Base-by-base conservation (phyloP, 2,797 vertebrate species). In the Megaceryle alcyon region DNA sequence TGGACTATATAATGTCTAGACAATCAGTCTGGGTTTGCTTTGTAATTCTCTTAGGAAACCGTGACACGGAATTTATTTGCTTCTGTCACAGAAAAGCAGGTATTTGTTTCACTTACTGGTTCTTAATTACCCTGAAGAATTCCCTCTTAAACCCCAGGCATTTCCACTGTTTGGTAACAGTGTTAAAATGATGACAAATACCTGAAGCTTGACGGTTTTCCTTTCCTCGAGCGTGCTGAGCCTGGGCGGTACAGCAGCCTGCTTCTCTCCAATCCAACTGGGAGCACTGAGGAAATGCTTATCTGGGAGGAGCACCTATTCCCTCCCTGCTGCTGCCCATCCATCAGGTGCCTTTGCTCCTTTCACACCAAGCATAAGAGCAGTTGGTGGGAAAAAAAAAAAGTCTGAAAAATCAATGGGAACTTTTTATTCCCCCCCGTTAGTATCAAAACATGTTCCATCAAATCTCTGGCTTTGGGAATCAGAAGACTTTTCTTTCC, bases 1-100 rank as follows among this genome's bases (percentile, higher is more conserved):
- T 97, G 96, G 94, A 93, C 88, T 96, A 94, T 94, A 91, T 78
- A 69, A 76, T 92, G 97, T 98, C 97, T 98, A 98, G 97, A 98
- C 93, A 56, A 92, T 90, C 49, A 91, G 94, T 97, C 97, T 98
- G 96, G 92, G 89, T 97, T 97, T 98, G 96, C 94, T 95, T 96
- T 96, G 90, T 16, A 76, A 94, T 86, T 97, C 94, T 90, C 84
- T 96, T 96, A 81, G 93, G 97, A 97, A 96, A 96, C 88, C 12
- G 0, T 88, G 96, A 94, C 93, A 90, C 19, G 17, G 78, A 96
- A 78, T 83, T 81, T 94, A 97, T 97, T 97, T 97, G 82, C 89
- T 93, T 92, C 88, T 84, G 84, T 96, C 94, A 80, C 71, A 96
- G 89, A 92, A 94, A 89, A 76, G 57, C 86, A 89, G 81, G 81